Percentiles rank a stretch among this genome's conserved stretches.
Conservation (phyloP, 2,113 vertebrate genomes). For the Syrrhaptes paradoxus region DNA sequence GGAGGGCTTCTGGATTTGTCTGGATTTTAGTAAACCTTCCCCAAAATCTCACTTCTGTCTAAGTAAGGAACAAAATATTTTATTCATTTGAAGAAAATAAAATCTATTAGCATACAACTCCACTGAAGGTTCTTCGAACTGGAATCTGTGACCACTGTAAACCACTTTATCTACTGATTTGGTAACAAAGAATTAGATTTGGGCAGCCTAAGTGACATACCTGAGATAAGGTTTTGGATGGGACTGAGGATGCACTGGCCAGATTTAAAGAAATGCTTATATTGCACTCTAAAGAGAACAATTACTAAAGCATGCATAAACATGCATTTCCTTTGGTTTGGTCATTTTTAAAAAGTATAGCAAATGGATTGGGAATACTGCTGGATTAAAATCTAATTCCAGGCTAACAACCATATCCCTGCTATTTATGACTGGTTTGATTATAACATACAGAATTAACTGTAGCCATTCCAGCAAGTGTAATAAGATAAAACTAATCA, state of each 20-base stretch:
- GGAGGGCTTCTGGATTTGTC: background rate
- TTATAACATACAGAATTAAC: background rate
- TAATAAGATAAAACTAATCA: background rate
- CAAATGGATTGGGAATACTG: background rate
- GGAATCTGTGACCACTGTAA: background rate
- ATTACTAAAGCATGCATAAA: background rate
- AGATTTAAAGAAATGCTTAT: background rate
- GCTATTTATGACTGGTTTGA: background rate
- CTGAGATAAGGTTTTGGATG: background rate
- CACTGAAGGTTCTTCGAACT: background rate
- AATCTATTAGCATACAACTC: background rate
- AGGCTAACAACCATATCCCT: background rate
- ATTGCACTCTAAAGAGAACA: background rate
- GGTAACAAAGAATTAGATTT: background rate
- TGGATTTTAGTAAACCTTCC: background rate
- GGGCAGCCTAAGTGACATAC: background rate
- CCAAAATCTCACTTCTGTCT: background rate
- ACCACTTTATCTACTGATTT: background rate
- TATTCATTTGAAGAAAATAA: background rate
- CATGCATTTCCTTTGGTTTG: background rate
- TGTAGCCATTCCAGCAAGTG: background rate
- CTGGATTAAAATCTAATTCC: background rate
- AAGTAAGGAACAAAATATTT: background rate
- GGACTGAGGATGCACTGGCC: background rate
- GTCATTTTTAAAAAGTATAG: background rate